Percentiles rank a stretch among this genome's conserved stretches.
Evolutionary conservation across 2,797 vertebrate species (phyloP).

Genomic region (Ptychadena robeensis): DNA sequence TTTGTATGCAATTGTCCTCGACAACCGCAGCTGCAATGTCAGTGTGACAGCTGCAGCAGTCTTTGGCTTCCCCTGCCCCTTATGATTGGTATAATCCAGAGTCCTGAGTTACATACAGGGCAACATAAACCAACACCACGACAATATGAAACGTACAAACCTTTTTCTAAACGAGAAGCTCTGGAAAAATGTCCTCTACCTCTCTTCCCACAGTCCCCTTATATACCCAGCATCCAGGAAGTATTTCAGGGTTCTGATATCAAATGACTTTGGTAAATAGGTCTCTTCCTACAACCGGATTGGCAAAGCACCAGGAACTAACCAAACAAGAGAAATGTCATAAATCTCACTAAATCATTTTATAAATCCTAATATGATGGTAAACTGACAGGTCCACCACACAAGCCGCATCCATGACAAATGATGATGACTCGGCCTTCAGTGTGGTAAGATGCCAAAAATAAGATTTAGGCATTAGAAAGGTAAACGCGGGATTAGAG

Average conservation of each 20-base stretch:
- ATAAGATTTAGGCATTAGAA: neutral
- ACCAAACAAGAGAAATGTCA: neutral
- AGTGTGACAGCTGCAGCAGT: too few relatives aligned
- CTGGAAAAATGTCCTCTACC: neutral
- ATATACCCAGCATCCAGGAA: slow-evolving; percentile 12
- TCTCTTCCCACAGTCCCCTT: neutral
- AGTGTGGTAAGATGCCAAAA: slow-evolving; percentile 4
- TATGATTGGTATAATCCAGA: too few relatives aligned
- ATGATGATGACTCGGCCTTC: slow-evolving; percentile 1
- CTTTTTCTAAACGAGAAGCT: neutral
- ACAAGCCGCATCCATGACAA: neutral
- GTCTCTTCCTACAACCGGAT: slow-evolving; percentile 8
- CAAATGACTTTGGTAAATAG: slow-evolving; percentile 43
- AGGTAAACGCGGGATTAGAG: slow-evolving; percentile 2
- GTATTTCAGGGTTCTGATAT: slow-evolving; percentile 3
- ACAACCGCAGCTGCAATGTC: too few relatives aligned
- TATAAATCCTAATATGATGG: neutral
- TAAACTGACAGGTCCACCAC: neutral
- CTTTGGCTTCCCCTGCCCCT: too few relatives aligned
- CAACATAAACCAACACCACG: neutral
- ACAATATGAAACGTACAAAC: slow-evolving; percentile 2
- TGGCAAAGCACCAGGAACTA: neutral
- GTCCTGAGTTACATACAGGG: too few relatives aligned
- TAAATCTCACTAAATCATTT: slow-evolving; percentile 10
- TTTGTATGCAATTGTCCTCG: too few relatives aligned